Evolutionary conservation across 2,113 vertebrate genomes (phyloP).

Genomic region (Pseudonaja textilis): DNA sequence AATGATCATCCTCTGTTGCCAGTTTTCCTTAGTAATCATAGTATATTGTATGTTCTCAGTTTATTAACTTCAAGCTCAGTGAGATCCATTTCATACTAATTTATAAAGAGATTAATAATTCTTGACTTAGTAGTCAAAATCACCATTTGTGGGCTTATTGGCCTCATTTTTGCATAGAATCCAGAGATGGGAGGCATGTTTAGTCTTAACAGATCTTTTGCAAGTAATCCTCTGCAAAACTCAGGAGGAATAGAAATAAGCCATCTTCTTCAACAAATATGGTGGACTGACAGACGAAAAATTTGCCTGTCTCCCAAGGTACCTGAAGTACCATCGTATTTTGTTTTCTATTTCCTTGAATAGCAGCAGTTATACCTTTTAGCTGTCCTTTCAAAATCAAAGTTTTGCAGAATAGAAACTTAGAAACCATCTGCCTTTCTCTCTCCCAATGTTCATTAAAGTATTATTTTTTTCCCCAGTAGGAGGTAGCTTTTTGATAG

Average conservation of each 20-base stretch:
- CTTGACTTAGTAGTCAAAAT: background rate
- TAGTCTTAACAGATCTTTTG: background rate
- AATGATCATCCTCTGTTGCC: slow-evolving; percentile 21
- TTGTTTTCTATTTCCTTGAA: background rate
- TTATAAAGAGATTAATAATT: background rate
- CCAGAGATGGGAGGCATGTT: background rate
- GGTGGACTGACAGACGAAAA: background rate
- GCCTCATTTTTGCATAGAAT: background rate
- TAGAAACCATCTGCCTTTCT: background rate
- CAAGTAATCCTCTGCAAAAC: background rate
- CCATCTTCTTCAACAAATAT: background rate
- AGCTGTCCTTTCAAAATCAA: background rate
- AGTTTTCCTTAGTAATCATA: slow-evolving; percentile 18
- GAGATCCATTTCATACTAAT: slow-evolving; percentile 30
- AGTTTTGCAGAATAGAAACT: background rate
- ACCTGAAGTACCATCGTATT: background rate
- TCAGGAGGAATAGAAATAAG: background rate
- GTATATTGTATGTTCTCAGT: slow-evolving; percentile 30
- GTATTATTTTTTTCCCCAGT: background rate
- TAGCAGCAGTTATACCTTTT: background rate
- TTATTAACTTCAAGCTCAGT: slow-evolving; percentile 39
- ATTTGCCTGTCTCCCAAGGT: background rate
- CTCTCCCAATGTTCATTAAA: background rate
- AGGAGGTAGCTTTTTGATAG: background rate
- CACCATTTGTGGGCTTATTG: background rate